A percentile compares a stretch with the other conserved stretches of the same genome.
Conservation (phyloP, 2,113 vertebrate species). For the Odobenus rosmarus region DNA sequence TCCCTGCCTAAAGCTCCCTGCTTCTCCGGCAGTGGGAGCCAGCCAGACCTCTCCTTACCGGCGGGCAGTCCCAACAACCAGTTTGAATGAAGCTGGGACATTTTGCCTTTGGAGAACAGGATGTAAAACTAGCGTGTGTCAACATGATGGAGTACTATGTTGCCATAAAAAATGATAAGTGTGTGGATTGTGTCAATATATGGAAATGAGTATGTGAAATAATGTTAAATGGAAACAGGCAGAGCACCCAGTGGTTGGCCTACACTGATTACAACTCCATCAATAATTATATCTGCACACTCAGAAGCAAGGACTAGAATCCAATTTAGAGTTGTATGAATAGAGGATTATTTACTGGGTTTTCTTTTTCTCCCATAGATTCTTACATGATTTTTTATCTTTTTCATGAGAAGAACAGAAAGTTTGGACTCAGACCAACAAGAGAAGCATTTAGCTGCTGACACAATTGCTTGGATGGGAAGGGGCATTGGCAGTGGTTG, state of each 20-base stretch:
- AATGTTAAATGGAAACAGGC: conserved; percentile 32
- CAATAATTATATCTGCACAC: conserved; percentile 2
- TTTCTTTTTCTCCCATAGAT: neutral
- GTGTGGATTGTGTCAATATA: conserved; percentile 25
- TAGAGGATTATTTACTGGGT: neutral
- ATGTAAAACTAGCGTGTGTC: neutral
- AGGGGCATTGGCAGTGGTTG: conserved; percentile 5
- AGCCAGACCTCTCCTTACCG: neutral
- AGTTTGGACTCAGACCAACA: conserved; percentile 36
- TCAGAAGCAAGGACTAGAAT: neutral
- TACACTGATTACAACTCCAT: conserved; percentile 28
- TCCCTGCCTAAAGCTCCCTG: neutral
- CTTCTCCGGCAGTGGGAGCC: neutral
- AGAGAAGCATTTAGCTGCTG: conserved; percentile 31
- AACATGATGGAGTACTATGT: conserved; percentile 58
- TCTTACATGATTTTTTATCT: conserved; percentile 37
- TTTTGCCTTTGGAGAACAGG: conserved; percentile 27
- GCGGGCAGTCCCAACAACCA: too few relatives aligned
- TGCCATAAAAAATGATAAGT: conserved; percentile 64
- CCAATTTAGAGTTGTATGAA: neutral
- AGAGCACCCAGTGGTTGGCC: neutral
- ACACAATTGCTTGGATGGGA: conserved; percentile 37
- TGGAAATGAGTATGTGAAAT: conserved; percentile 65
- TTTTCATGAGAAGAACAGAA: conserved; percentile 41
- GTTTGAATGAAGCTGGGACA: neutral